Evolutionary conservation across 2,797 vertebrate genomes (phyloP).

Genomic region (Peromyscus melanophrys): DNA sequence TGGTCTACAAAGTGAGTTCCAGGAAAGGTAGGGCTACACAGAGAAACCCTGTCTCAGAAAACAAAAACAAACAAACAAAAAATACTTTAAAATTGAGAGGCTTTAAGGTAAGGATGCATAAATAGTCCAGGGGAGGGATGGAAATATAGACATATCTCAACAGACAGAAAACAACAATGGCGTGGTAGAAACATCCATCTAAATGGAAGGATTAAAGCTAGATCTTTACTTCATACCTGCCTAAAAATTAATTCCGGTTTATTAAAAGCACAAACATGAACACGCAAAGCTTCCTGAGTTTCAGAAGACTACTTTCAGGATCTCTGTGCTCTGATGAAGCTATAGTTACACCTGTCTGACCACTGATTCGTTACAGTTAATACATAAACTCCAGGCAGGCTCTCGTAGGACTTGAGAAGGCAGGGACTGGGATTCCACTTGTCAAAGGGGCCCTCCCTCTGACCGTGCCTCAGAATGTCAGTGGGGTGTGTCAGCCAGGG

Average conservation of each 20-base stretch:
- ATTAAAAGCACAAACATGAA: not conserved
- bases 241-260: not conserved
- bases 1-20: too few relatives aligned
- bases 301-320: not conserved
- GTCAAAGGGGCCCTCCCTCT: not conserved
- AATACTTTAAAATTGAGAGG: not conserved
- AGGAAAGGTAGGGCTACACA: too few relatives aligned
- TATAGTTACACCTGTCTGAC: not conserved
- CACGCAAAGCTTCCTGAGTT: not conserved
- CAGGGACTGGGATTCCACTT: not conserved
- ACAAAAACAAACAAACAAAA: too few relatives aligned
- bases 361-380: not conserved
- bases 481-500: not conserved
- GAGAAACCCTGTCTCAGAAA: not conserved
- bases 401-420: not conserved
- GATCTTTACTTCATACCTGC: not conserved
- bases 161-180: not conserved
- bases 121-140: not conserved
- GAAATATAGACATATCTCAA: not conserved
- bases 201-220: not conserved
- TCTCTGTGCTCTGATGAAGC: not conserved
- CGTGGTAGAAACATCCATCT: not conserved
- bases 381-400: slow-evolving; percentile 12
- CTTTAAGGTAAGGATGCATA: not conserved
- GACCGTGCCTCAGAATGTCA: not conserved